Evolutionary conservation across 2,113 vertebrate species (phyloP).

Genomic region (Clarias macrocephalus): DNA sequence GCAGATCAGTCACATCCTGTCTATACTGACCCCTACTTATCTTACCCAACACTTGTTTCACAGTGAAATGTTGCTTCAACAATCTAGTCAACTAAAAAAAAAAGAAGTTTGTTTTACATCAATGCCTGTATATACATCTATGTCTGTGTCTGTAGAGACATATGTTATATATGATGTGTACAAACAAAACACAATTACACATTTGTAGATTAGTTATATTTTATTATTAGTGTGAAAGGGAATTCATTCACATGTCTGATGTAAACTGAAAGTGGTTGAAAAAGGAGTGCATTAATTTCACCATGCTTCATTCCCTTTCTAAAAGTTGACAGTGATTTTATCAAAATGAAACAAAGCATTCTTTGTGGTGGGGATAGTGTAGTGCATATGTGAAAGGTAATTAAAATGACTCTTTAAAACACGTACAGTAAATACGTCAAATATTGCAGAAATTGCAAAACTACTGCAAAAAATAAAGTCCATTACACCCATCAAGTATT

Average conservation of each 20-base stretch:
- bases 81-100: not conserved
- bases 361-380: slow-evolving; percentile 2
- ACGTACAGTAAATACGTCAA: not conserved
- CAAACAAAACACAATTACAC: not conserved
- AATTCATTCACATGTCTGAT: not conserved
- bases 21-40: slow-evolving; percentile 11
- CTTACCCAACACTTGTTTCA: not conserved
- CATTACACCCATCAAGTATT: not conserved
- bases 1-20: not conserved
- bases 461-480: not conserved
- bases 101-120: too few relatives aligned
- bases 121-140: too few relatives aligned
- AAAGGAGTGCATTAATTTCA: not conserved
- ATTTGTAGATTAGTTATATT: not conserved
- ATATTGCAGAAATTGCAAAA: not conserved
- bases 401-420: not conserved
- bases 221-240: not conserved
- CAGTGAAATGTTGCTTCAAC: not conserved
- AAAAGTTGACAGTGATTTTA: too few relatives aligned
- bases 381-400: slow-evolving; percentile 6
- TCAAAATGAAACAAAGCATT: not conserved
- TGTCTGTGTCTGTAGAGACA: too few relatives aligned
- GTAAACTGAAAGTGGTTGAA: slow-evolving; percentile 18
- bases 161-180: not conserved
- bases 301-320: not conserved